Evolutionary conservation across 37 sponge, comb jelly and placozoan genomes (phyloP).

Genomic region (Amphimedon queenslandica): DNA sequence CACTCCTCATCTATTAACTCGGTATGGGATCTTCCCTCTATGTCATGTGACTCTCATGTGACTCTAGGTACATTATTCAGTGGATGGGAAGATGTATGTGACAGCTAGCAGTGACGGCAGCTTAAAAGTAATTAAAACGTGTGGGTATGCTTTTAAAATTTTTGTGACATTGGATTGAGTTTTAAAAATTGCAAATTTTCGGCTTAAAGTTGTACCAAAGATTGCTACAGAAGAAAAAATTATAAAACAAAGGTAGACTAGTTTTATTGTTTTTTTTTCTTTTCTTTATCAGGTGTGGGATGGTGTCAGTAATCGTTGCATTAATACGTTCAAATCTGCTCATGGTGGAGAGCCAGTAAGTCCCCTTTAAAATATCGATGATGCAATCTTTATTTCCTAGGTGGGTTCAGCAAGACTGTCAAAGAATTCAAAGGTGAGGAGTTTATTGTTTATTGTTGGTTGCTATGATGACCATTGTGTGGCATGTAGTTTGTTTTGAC

Average conservation of each 20-base stretch:
- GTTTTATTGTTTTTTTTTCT: background rate
- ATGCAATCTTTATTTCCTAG: background rate
- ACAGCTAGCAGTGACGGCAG: constrained; percentile 86
- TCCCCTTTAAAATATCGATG: too few species aligned
- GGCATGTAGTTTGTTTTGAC: constrained; percentile 77
- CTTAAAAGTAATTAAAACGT: constrained; percentile 80
- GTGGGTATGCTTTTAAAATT: too few species aligned
- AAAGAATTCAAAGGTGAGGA: constrained; percentile 75
- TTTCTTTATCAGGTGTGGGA: constrained; percentile 80
- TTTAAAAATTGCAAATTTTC: too few species aligned
- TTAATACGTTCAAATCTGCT: constrained; percentile 74
- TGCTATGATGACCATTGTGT: constrained; percentile 2
- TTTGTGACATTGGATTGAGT: too few species aligned
- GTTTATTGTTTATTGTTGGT: too few species aligned
- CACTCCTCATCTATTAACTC: constrained; percentile 78
- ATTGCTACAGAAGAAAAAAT: too few species aligned
- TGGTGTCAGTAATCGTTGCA: constrained; percentile 92
- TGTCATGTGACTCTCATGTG: too few species aligned
- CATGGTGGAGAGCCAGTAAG: constrained; percentile 71
- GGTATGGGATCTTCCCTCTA: too few species aligned
- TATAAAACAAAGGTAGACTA: background rate
- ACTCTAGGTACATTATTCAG: constrained; percentile 63
- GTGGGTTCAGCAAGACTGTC: constrained; percentile 65
- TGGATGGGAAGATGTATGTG: constrained; percentile 82
- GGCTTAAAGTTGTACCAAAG: too few species aligned